A percentile compares a stretch with the other conserved stretches of the same genome.
Evolutionary conservation across 2,113 vertebrate genomes (phyloP).

Genomic region (Epinephelus moara): DNA sequence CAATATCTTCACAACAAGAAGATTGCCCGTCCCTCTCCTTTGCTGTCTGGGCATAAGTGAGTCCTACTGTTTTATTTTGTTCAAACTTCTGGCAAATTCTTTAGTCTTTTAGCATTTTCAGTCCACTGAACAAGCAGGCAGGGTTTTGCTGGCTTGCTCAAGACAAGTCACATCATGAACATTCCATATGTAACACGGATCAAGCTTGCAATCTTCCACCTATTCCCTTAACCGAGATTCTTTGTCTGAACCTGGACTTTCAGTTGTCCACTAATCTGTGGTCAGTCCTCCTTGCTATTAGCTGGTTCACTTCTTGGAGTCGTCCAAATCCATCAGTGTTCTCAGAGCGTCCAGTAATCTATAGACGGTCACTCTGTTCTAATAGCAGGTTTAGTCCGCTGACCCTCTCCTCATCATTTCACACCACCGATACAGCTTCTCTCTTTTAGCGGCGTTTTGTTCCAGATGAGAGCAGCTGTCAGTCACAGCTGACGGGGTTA

Average conservation of each 20-base stretch:
- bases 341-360: conserved; percentile 13
- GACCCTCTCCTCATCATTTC: conserved; percentile 28
- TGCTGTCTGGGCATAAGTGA: neutral
- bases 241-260: neutral
- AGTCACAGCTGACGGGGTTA: conserved; percentile 52
- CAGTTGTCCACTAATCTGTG: conserved; percentile 9
- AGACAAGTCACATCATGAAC: no score
- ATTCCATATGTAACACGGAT: no score
- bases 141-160: no score
- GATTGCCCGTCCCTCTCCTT: neutral
- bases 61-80: neutral
- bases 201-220: no score
- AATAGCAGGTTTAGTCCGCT: conserved; percentile 35
- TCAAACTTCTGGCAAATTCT: no score
- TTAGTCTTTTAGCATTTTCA: no score
- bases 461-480: conserved; percentile 64
- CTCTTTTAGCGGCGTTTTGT: conserved; percentile 42
- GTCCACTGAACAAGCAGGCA: no score
- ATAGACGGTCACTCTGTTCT: conserved; percentile 18
- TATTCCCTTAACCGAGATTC: no score
- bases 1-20: neutral
- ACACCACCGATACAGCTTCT: conserved; percentile 6
- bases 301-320: neutral
- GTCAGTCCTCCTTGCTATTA: neutral
- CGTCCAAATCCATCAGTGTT: conserved; percentile 21